Percentiles rank a stretch among this genome's conserved stretches.
Evolutionary conservation across 2,113 vertebrate genomes (phyloP).

Genomic region (Podarcis muralis): DNA sequence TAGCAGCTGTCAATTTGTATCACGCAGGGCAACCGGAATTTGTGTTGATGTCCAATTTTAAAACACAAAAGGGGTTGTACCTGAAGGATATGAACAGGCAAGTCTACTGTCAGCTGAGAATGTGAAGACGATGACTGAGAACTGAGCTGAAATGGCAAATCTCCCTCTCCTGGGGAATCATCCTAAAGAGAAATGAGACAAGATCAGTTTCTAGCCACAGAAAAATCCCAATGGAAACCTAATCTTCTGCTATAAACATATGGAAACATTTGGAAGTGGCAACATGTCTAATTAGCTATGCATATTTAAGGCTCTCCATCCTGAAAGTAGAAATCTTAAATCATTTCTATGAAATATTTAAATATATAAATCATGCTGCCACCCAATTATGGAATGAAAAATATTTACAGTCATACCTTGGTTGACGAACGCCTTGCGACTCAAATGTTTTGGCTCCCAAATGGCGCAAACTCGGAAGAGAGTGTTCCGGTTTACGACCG

Average conservation of each 20-base stretch:
- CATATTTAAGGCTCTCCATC: neutral
- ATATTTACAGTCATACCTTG: too few species aligned
- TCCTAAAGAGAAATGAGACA: slow-evolving; percentile 77
- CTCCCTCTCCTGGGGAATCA: slow-evolving; percentile 85
- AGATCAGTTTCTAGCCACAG: neutral
- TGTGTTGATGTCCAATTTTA: neutral
- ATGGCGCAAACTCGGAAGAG: too few species aligned
- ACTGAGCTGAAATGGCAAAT: slow-evolving; percentile 86
- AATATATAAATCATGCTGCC: neutral
- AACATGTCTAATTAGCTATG: neutral
- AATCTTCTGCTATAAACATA: neutral
- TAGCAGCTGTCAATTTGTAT: neutral
- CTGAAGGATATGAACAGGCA: slow-evolving; percentile 94
- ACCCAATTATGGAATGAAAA: neutral
- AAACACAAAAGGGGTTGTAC: slow-evolving; percentile 65
- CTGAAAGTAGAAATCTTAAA: neutral
- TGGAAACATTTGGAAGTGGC: neutral
- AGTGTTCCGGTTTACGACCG: too few species aligned
- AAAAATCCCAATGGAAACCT: neutral
- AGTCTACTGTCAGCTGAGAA: slow-evolving; percentile 87
- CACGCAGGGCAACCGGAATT: neutral
- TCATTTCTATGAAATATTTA: neutral
- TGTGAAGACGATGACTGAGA: slow-evolving; percentile 87
- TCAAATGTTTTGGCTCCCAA: too few species aligned
- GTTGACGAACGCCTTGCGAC: too few species aligned